A percentile compares a stretch with the other conserved stretches of the same genome.
phyloP scores from a whole-genome alignment of 1,140 invertebrate species.

The Trichonephila clavipes region DNA sequence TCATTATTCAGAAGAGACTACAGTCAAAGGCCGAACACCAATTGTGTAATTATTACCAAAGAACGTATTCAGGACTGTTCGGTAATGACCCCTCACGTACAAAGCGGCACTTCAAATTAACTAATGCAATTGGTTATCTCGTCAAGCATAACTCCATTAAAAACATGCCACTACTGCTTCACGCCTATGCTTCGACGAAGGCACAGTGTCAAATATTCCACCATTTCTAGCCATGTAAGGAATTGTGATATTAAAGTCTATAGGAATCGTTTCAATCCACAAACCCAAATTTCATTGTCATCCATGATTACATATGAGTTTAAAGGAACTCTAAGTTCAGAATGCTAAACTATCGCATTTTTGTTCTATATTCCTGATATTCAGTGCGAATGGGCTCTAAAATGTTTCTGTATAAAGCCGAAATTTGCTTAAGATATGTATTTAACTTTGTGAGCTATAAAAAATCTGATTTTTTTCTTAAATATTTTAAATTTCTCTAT shows the following conservation, averaged over 20 bases:
- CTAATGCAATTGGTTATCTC: slow-evolving; percentile 60
- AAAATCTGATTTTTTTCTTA: too few species aligned
- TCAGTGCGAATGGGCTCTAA: too few species aligned
- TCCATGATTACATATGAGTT: too few species aligned
- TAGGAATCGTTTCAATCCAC: background rate
- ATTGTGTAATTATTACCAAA: slow-evolving; percentile 49
- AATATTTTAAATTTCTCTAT: too few species aligned
- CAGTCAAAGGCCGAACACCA: background rate
- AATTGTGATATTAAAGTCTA: slow-evolving; percentile 25
- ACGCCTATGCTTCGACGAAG: slow-evolving; percentile 45
- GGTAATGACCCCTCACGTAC: slow-evolving; percentile 43
- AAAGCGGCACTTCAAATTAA: slow-evolving; percentile 62
- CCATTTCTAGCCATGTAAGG: slow-evolving; percentile 15
- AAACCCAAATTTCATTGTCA: background rate
- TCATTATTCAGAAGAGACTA: slow-evolving; percentile 52
- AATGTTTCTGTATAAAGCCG: too few species aligned
- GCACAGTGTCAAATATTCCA: slow-evolving; percentile 39
- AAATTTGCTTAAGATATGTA: too few species aligned
- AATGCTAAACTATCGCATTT: too few species aligned
- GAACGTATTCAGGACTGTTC: background rate
- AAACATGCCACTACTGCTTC: slow-evolving; percentile 47
- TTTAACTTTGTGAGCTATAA: too few species aligned
- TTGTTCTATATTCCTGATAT: too few species aligned
- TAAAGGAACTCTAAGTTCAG: too few species aligned
- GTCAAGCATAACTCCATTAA: slow-evolving; percentile 64